Evolutionary conservation across 2,797 vertebrate species (phyloP).

Genomic region (Rhincodon typus): DNA sequence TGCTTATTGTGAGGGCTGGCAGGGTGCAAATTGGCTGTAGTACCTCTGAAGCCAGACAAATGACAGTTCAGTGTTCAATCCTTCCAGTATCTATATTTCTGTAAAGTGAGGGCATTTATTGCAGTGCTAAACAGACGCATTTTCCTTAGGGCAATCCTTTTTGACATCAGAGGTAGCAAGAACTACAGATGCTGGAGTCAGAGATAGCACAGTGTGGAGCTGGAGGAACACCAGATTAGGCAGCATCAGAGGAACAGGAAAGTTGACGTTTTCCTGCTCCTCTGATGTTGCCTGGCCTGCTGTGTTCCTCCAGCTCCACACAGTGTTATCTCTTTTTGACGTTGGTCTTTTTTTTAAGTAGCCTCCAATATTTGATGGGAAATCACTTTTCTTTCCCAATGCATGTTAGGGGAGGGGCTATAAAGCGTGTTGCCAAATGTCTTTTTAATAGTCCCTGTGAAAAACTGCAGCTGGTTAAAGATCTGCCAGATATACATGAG

Average conservation of each 20-base stretch:
- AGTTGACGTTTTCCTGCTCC: no score
- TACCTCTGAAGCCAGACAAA: neutral
- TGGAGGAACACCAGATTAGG: no score
- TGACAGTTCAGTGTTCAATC: neutral
- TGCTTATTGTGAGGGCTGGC: neutral
- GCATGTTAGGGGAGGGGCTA: neutral
- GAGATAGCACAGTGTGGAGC: no score
- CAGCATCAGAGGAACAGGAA: no score
- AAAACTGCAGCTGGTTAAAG: neutral
- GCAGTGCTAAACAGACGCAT: neutral
- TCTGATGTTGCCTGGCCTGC: no score
- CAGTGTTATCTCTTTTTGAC: neutral
- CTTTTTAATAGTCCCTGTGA: constrained; percentile 1
- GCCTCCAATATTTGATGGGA: neutral
- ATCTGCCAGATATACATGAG: neutral
- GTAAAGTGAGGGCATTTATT: neutral
- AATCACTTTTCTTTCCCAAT: neutral
- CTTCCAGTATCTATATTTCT: neutral
- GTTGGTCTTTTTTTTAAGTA: neutral
- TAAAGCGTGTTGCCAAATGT: neutral
- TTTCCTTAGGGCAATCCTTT: neutral
- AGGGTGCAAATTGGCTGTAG: neutral
- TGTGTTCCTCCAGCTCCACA: no score
- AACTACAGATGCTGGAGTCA: no score
- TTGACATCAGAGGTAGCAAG: no score